These are phyloP conservation scores for Oedothorax gibbosus DNA, from an alignment of 1,140 invertebrate genomes.

Conservation along the genomic window DNA sequence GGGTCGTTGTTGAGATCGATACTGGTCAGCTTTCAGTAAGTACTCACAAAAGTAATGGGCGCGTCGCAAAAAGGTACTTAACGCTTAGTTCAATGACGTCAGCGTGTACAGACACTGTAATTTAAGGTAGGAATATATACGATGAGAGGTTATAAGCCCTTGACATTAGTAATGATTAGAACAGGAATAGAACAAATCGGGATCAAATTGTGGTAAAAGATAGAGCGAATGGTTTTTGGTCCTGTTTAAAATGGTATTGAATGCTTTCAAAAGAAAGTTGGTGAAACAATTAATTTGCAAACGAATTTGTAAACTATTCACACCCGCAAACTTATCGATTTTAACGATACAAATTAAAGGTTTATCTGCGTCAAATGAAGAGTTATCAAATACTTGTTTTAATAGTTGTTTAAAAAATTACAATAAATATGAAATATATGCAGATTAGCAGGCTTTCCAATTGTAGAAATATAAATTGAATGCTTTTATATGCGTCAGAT, in stretches of 20 bases:
- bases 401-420: too few species aligned
- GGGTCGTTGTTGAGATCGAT: conserved; percentile 39
- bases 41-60: conserved; percentile 27
- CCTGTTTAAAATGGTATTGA: neutral
- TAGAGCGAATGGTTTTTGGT: neutral
- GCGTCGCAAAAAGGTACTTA: conserved; percentile 21
- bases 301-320: too few species aligned
- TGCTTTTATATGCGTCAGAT: too few species aligned
- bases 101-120: conserved; percentile 24
- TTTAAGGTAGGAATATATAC: conserved; percentile 37
- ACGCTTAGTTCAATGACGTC: conserved; percentile 36
- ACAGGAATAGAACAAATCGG: neutral
- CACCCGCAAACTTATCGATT: too few species aligned
- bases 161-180: conserved; percentile 42
- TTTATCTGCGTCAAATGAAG: too few species aligned
- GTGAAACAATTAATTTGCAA: too few species aligned
- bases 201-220: conserved; percentile 8
- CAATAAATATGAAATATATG: too few species aligned
- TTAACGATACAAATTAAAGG: too few species aligned
- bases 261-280: too few species aligned
- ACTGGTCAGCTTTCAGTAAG: conserved; percentile 15
- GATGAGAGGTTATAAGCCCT: conserved; percentile 52
- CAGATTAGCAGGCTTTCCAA: too few species aligned
- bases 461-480: too few species aligned
- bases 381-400: too few species aligned